Evolutionary conservation across 2,888 invertebrate genomes (phyloP), one percentile per base, ranked within the genome.

Genomic region (Leptopilina drosophilae): DNA sequence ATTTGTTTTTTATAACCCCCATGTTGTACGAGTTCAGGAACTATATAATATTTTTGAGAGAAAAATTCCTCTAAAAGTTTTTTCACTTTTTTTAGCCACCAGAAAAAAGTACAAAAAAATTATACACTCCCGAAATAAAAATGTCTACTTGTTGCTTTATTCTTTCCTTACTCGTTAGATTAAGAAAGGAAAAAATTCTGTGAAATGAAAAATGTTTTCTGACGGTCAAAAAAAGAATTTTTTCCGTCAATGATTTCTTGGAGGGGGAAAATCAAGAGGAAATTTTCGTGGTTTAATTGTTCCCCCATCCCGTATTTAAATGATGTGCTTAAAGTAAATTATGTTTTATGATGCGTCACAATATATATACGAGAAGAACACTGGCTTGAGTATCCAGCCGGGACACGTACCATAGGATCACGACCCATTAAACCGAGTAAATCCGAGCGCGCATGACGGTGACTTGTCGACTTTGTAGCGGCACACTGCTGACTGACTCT

Each of bases 371-470:
- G n/a, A n/a, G 33, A 73, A 56, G 73, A 40, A 33, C 73, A 73
- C 73, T 73, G 73, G 56, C 56, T 73, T 73, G 73, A 49, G 49
- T 73, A 56, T 33, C 56, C 56, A 56, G 26, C 56, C 73, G 73
- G 56, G 56, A 59, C 73, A 59, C 73, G 33, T 73, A 73, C 69
- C 56, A 53, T 56, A 73, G 73, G 73, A 73, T 73, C 73, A 59
- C 73, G 73, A 73, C 73, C 73, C 73, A 33, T 73, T 53, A 73
- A 73, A 53, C 56, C 73, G 73, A 59, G 73, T 53, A 73, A 73
- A 56, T 73, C 73, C 56, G 56, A 56, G 33, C 73, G 73, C 73
- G 73, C 73, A 73, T 73, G 73, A 56, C 73, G 56, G n/a, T 73
- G 73, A 73, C 15, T 73, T 59, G 56, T 56, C 56, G 73, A 73